A percentile compares a stretch with the other conserved stretches of the same genome.
These are phyloP conservation scores for Thomomys bottae DNA, from an alignment of 2,113 vertebrate genomes.

Conservation along the genomic window DNA sequence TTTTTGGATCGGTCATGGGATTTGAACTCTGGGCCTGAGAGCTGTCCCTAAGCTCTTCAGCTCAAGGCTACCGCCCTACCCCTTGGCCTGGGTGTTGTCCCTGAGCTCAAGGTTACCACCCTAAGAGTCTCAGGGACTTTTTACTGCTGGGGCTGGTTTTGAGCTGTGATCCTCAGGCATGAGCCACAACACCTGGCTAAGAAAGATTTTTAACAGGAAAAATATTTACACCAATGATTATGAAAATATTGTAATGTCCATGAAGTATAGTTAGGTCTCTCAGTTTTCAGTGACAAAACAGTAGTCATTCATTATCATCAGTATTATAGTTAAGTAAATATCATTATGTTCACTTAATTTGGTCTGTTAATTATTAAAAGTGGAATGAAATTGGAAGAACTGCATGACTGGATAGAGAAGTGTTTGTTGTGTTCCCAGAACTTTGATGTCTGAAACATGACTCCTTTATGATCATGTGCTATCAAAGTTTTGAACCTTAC, in stretches of 20 bases:
- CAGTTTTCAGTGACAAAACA: slow-evolving; percentile 35
- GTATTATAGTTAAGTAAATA: slow-evolving; percentile 3
- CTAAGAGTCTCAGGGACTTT: too few species aligned
- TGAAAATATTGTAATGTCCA: slow-evolving; percentile 24
- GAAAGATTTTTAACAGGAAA: slow-evolving; percentile 1
- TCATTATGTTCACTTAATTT: slow-evolving; percentile 14
- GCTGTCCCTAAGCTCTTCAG: too few species aligned
- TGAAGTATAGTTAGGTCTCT: slow-evolving; percentile 14
- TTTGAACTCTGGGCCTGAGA: too few species aligned
- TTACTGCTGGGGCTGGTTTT: too few species aligned
- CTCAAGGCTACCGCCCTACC: too few species aligned
- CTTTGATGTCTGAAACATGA: slow-evolving; percentile 48
- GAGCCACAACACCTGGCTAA: too few species aligned
- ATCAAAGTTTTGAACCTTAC: slow-evolving; percentile 41
- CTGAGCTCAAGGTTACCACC: too few species aligned
- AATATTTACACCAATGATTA: neutral
- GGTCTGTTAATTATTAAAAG: slow-evolving; percentile 22
- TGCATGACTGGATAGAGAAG: slow-evolving; percentile 37
- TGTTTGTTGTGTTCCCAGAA: slow-evolving; percentile 2
- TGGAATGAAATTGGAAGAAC: neutral
- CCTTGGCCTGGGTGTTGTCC: too few species aligned
- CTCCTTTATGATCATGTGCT: neutral
- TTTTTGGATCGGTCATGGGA: too few species aligned
- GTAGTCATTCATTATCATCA: neutral
- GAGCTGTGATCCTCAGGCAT: too few species aligned